Base-by-base conservation (phyloP, 2,888 invertebrate genomes). In the Apotomis capreana region DNA sequence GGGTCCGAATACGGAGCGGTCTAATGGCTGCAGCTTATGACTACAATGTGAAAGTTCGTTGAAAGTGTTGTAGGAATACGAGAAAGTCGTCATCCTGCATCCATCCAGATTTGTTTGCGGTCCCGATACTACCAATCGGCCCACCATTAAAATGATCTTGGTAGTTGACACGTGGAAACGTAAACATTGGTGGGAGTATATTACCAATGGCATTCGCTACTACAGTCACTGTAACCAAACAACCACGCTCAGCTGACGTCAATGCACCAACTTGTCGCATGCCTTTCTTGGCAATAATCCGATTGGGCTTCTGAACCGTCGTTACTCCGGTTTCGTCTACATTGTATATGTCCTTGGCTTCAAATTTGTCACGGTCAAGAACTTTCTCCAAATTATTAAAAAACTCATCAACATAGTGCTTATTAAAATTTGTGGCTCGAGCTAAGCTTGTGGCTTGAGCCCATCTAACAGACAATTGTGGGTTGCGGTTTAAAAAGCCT, bases 241-340 rank as follows among this genome's bases (percentile, higher is more conserved):
- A 81, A 0, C 86, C 86, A 44, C 84, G 76, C 76, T 88, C 87
- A 0, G 80, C 82, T n/a, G 85, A 85, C 4, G 83, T 83, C 0
- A 84, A 10, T 64, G 83, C 74, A 9, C 83, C 84, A 0, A 87
- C 83, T 74, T 85, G 83, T 9, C 76, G 73, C 0, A 8, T 15
- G 0, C 77, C 78, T 15, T 71, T 61, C 65, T 73, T 74, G 6
- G 78, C 76, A n/a, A 81, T 37, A 4, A 80, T 58, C 71, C 64
- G 72, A 10, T 78, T 73, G 0, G 79, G 78, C 26, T 75, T 80
- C 52, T 78, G 80, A 0, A 78, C 79, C 0, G 78, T 79, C 12
- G 78, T 79, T 6, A 79, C 63, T 5, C 80, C 80, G 0, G 76
- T 78, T 58, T 80, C 80, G 65, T 79, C 78, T 4, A 73, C 36